Evolutionary conservation across 2,888 invertebrate species (phyloP).

Genomic region (Leucophenga montana): DNA sequence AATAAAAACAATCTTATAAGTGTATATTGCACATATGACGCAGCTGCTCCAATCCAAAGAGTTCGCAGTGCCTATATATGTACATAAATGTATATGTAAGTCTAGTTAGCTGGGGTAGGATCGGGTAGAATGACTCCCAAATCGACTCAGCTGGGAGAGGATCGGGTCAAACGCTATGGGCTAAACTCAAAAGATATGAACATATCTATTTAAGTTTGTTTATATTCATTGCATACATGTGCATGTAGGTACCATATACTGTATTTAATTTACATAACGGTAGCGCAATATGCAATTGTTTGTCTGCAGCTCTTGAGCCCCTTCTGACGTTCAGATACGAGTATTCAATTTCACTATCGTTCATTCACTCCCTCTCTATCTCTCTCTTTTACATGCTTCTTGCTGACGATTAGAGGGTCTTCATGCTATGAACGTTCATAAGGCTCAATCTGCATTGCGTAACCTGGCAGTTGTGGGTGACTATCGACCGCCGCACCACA

Average conservation of each 20-base stretch:
- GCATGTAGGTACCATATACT: slow-evolving; percentile 47
- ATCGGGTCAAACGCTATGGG: too few relatives aligned
- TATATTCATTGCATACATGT: slow-evolving; percentile 7
- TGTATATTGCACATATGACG: too few relatives aligned
- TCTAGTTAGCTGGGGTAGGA: slow-evolving; percentile 20
- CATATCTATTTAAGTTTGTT: slow-evolving; percentile 14
- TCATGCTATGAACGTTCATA: neutral
- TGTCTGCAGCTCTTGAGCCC: slow-evolving; percentile 48
- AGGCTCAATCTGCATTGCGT: slow-evolving; percentile 48
- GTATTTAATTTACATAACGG: slow-evolving; percentile 36
- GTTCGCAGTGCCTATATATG: too few relatives aligned
- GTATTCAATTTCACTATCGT: slow-evolving; percentile 60
- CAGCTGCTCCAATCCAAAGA: slow-evolving; percentile 38
- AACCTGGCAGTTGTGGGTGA: slow-evolving; percentile 36
- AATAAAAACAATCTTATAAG: too few relatives aligned
- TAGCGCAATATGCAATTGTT: slow-evolving; percentile 47
- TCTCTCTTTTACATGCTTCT: too few relatives aligned
- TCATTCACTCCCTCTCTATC: too few relatives aligned
- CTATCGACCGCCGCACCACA: slow-evolving; percentile 1
- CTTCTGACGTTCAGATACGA: slow-evolving; percentile 37
- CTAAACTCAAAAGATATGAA: neutral
- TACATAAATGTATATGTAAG: slow-evolving; percentile 30
- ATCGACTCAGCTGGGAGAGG: too few relatives aligned
- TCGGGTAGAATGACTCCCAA: slow-evolving; percentile 30
- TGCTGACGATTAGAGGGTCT: slow-evolving; percentile 30